These are phyloP conservation scores for Myocastor coypus DNA, from an alignment of 2,113 vertebrate genomes.

Conservation along the genomic window DNA sequence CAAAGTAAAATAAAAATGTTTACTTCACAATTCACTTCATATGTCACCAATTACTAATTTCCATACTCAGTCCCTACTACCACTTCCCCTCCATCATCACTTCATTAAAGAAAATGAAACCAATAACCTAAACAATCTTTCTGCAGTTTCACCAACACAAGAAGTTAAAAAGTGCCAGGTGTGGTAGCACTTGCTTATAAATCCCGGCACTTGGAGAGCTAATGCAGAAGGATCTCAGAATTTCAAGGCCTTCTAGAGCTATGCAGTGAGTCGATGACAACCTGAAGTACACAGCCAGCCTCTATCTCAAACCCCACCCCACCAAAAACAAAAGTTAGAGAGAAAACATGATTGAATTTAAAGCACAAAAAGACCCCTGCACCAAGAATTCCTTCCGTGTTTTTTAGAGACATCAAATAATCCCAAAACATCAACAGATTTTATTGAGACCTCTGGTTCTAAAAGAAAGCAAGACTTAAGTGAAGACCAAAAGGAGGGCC, in stretches of 20 bases:
- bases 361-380: not conserved
- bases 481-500: too few relatives aligned
- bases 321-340: not conserved
- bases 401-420: too few relatives aligned
- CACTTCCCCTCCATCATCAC: not conserved
- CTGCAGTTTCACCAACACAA: conserved; percentile 32
- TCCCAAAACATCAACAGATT: too few relatives aligned
- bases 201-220: not conserved
- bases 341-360: conserved; percentile 27
- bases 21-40: not conserved
- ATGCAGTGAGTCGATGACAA: not conserved
- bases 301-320: not conserved
- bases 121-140: not conserved
- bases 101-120: not conserved
- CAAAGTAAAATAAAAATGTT: not conserved
- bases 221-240: not conserved
- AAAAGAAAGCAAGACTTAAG: too few relatives aligned
- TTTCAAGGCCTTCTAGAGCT: not conserved
- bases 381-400: too few relatives aligned
- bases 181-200: not conserved
- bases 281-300: not conserved
- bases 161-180: not conserved
- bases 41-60: conserved; percentile 3
- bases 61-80: not conserved
- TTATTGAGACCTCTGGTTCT: too few relatives aligned